Evolutionary conservation across 1,140 invertebrate species (phyloP), one percentile per base, ranked within the genome.

Genomic region (Drosophila kurseongensis): DNA sequence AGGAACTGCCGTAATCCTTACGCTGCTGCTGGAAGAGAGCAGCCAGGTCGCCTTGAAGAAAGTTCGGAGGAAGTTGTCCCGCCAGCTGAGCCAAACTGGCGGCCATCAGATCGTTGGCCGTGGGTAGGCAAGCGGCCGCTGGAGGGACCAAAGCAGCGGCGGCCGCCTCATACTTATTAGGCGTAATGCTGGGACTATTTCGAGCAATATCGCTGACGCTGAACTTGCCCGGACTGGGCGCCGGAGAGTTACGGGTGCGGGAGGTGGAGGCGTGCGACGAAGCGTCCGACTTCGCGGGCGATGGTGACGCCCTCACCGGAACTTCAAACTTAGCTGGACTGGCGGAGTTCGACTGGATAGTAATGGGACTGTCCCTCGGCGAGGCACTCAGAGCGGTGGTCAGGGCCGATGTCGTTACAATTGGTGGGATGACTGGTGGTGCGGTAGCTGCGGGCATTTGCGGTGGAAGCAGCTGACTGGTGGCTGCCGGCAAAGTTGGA

Each of bases 301-400:
- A 92, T 2, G 92, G 92, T 1, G 86, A 91, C 3, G 91, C 90
- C 5, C 90, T 72, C 8, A 92, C 78, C 0, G 91, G 90, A 13
- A 91, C 57, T 58, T 92, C 91, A 60, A 91, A 92, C 67, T 92
- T 92, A 40, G 91, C 92, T 14, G 92, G 92, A 62, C 91, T 92
- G 48, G 91, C 90, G 4, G 91, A 90, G 67, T 90, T 91, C 27
- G 90, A 91, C 47, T 68, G 91, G 45, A 92, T 80, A 27, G 90
- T 92, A 14, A 91, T 91, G 16, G 92, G 91, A 66, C 91, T 92
- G 59, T 92, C 91, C 0, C 90, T 75, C 0, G 91, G 91, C 40
- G 91, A 92, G 8, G 77, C 66, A 13, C 55, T 50, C 55, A 68
- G 10, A 0, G 60, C 51, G 1, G 78, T 52, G 9, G 78, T 23